Percentiles rank a stretch among this genome's conserved stretches.
Conservation (phyloP, 2,888 invertebrate genomes). For the Linnaemya tessellans region DNA sequence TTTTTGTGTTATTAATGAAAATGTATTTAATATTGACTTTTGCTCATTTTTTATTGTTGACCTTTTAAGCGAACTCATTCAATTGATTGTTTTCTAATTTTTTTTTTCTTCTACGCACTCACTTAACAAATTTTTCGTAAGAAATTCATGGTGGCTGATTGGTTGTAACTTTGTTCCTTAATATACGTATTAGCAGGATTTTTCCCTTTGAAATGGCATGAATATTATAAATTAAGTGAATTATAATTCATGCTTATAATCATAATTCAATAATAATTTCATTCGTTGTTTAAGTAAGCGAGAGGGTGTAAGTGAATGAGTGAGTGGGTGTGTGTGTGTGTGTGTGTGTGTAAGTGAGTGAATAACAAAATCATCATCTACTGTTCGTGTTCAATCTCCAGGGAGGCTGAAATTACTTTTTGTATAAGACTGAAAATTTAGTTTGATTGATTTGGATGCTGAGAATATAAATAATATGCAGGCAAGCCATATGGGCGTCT, state of each 20-base stretch:
- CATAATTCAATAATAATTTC: constrained; percentile 67
- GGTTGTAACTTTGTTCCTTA: neutral
- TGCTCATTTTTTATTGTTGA: constrained; percentile 73
- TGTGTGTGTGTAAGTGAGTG: neutral
- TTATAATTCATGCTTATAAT: constrained; percentile 71
- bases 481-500: constrained; percentile 22
- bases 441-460: constrained; percentile 64
- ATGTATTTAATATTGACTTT: constrained; percentile 72
- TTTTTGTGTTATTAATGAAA: neutral
- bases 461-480: constrained; percentile 37
- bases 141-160: neutral
- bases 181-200: neutral
- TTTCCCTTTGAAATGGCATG: constrained; percentile 55
- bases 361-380: constrained; percentile 6
- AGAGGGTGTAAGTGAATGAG: neutral
- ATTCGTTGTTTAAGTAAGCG: neutral
- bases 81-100: neutral
- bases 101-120: neutral
- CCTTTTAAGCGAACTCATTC: neutral
- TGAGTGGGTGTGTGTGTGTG: too few relatives aligned
- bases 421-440: constrained; percentile 23
- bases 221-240: constrained; percentile 74
- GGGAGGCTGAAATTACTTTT: constrained; percentile 29
- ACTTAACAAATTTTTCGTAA: neutral
- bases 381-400: constrained; percentile 35